Evolutionary conservation across 2,797 vertebrate species (phyloP).

Genomic region (Sebastes cheni): DNA sequence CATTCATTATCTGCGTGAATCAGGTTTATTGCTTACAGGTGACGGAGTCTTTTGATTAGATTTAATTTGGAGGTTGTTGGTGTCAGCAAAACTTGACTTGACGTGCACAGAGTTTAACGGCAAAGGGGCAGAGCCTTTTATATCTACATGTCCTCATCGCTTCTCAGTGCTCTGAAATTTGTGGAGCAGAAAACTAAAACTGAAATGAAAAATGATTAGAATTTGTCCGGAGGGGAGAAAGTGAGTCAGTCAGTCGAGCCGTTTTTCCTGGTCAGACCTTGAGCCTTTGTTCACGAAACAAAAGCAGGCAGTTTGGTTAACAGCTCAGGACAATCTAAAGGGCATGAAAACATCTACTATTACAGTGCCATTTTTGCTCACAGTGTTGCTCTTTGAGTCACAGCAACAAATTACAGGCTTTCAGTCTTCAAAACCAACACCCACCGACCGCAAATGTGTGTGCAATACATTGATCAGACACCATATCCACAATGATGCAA

Average conservation of each 20-base stretch:
- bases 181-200: not conserved
- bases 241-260: not conserved
- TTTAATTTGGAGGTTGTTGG: not conserved
- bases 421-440: not conserved
- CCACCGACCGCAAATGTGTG: not conserved
- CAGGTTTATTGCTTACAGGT: constrained; percentile 5
- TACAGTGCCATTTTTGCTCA: constrained; percentile 11
- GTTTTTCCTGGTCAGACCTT: not conserved
- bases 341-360: constrained; percentile 3
- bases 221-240: not conserved
- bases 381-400: constrained; percentile 21
- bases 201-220: not conserved
- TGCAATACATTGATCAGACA: not conserved
- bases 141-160: not conserved
- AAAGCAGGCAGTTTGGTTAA: constrained; percentile 3
- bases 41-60: constrained; percentile 1
- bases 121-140: not conserved
- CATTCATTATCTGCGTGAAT: not conserved
- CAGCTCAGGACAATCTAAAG: constrained; percentile 25
- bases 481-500: not conserved
- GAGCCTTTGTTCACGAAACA: constrained; percentile 24
- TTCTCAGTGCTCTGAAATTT: not conserved
- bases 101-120: not conserved
- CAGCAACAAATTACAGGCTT: constrained; percentile 52
- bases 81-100: not conserved